Base-by-base conservation (phyloP, 2,113 vertebrate genomes). In the Procapra przewalskii region DNA sequence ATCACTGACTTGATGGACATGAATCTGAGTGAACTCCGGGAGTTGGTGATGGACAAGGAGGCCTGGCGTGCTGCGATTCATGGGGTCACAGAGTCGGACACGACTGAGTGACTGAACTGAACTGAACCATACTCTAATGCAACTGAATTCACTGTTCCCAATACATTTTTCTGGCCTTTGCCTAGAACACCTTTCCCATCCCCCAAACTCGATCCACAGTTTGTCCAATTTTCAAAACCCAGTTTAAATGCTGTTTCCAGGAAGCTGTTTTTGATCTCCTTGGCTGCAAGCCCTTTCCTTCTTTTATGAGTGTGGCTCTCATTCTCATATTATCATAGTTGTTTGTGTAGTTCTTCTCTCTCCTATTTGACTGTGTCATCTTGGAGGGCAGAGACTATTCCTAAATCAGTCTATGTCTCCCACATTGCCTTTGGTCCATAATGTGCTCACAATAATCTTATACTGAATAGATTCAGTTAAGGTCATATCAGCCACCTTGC, bases 181-280 rank as follows among this genome's bases (percentile, higher is more conserved):
- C 59, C 79, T 64, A 59, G 33, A 84, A 91, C 90, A 85, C 9
- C 2, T 86, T 48, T 77, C 55, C 52, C 48, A 94, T n/a, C 25
- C 33, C 9, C 81, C 45, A 97, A 87, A 77, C 15, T 80, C 29
- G 29, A 7, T 29, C 75, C 80, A 83, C 62, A 96, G 27, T 93
- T 21, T 86, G 36, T 80, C 23, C 91, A 43, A 88, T 71, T 64
- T 86, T 96, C 85, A 48, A 96, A 95, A 52, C 12, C 90, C 45
- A 95, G n/a, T 93, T 95, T 71, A 87, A 96, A 97, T 7, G 25
- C 36, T 29, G 71, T 45, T 89, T 77, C 60, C 92, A 83, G 83
- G 16, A 93, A 91, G 48, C 31, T 57, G 60, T 31, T 19, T 90
- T 77, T 85, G 48, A 62, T 94, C 80, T 89, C 67, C 40, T 95